A percentile compares a stretch with the other conserved stretches of the same genome.
phyloP scores from a whole-genome alignment of 2,113 vertebrate genomes.

The Empidonax traillii region DNA sequence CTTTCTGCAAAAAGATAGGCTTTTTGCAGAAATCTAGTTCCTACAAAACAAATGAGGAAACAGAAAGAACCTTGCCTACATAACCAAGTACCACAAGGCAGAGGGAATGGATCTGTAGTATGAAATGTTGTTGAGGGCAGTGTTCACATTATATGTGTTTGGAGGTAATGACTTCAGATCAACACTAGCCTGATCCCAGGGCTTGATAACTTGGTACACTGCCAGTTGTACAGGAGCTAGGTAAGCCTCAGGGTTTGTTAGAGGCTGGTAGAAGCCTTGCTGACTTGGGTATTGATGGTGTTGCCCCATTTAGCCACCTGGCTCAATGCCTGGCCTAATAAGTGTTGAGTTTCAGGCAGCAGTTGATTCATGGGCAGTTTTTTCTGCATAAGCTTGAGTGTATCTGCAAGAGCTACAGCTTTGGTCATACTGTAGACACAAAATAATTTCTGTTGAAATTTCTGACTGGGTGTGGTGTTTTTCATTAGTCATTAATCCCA shows the following conservation, averaged over 20 bases:
- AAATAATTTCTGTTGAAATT: neutral
- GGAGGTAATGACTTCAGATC: neutral
- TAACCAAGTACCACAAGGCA: neutral
- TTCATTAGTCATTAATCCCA: neutral
- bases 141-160: neutral
- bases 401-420: neutral
- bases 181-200: accelerated
- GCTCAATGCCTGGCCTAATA: neutral
- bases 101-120: neutral
- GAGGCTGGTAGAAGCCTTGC: neutral
- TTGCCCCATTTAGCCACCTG: neutral
- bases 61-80: neutral
- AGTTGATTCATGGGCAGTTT: neutral
- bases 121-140: neutral
- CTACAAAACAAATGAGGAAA: neutral
- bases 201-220: accelerated
- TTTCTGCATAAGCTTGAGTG: neutral
- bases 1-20: neutral
- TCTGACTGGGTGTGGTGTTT: constrained; percentile 10
- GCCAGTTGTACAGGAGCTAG: neutral
- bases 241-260: neutral
- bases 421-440: neutral
- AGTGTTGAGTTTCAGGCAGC: neutral
- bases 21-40: neutral
- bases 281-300: neutral